These are phyloP conservation scores for Pentalonia nigronervosa DNA, from an alignment of 1,140 invertebrate species.

Conservation along the genomic window DNA sequence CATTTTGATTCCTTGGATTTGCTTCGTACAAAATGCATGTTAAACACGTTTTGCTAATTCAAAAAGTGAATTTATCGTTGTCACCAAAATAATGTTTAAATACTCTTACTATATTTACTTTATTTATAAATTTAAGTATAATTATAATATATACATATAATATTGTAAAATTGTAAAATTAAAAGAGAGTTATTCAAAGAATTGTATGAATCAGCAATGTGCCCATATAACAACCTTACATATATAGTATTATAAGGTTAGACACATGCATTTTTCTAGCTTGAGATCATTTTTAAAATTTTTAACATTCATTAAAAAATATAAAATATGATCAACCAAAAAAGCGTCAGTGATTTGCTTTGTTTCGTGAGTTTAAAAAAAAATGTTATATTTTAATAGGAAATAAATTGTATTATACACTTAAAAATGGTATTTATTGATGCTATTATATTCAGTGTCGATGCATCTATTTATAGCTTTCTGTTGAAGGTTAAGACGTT, in stretches of 20 bases:
- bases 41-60: not conserved
- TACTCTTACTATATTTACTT: no score
- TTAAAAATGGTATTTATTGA: not conserved
- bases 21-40: not conserved
- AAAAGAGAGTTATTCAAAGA: not conserved
- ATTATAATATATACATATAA: not conserved
- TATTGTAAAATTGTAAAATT: not conserved
- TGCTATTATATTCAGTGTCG: not conserved
- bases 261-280: not conserved
- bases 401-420: not conserved
- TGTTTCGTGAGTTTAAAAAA: not conserved
- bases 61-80: not conserved
- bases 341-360: not conserved
- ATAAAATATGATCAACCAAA: not conserved
- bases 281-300: not conserved
- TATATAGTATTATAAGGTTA: not conserved
- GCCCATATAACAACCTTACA: not conserved
- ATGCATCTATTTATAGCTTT: not conserved
- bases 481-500: not conserved
- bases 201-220: not conserved
- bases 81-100: not conserved
- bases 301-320: not conserved
- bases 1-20: not conserved
- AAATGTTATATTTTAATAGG: not conserved
- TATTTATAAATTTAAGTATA: not conserved